These are phyloP conservation scores for Harpagoxenus sublaevis DNA, from an alignment of 2,888 invertebrate genomes.

Conservation along the genomic window DNA sequence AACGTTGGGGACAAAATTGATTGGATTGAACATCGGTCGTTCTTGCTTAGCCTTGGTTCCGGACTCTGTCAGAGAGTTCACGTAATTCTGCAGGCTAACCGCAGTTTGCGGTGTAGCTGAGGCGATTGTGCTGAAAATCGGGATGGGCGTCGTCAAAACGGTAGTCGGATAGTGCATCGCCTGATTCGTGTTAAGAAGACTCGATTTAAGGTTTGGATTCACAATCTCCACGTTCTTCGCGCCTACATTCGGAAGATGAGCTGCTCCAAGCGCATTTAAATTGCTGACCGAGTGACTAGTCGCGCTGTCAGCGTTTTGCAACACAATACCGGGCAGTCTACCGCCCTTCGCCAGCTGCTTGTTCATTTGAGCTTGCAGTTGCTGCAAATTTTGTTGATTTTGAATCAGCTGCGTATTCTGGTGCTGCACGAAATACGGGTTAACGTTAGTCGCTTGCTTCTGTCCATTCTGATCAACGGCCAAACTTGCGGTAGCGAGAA, in stretches of 20 bases:
- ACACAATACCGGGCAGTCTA: constrained; percentile 58
- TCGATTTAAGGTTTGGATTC: constrained; percentile 83
- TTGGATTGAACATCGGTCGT: constrained; percentile 81
- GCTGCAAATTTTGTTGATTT: constrained; percentile 66
- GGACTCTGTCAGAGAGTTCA: constrained; percentile 79
- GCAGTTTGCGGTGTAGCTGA: constrained; percentile 73
- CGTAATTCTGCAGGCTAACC: constrained; percentile 76
- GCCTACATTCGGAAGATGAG: constrained; percentile 81
- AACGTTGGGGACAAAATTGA: constrained; percentile 83
- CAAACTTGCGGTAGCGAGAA: constrained; percentile 79
- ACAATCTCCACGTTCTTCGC: constrained; percentile 83
- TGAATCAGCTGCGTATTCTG: constrained; percentile 70
- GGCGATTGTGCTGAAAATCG: constrained; percentile 80
- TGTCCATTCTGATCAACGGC: constrained; percentile 76
- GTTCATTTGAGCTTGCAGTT: constrained; percentile 76
- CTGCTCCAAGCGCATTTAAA: constrained; percentile 65
- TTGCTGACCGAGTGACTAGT: constrained; percentile 78
- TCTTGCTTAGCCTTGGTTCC: constrained; percentile 75
- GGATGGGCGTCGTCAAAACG: constrained; percentile 83
- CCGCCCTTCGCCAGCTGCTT: constrained; percentile 65
- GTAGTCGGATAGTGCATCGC: constrained; percentile 78
- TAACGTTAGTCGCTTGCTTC: constrained; percentile 57
- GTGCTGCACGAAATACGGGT: constrained; percentile 66
- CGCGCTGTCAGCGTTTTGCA: constrained; percentile 76
- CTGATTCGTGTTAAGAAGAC: constrained; percentile 76